Percentiles rank a stretch among this genome's conserved stretches.
Conservation (phyloP, 1,140 invertebrate genomes). For the Hirudo medicinalis region DNA sequence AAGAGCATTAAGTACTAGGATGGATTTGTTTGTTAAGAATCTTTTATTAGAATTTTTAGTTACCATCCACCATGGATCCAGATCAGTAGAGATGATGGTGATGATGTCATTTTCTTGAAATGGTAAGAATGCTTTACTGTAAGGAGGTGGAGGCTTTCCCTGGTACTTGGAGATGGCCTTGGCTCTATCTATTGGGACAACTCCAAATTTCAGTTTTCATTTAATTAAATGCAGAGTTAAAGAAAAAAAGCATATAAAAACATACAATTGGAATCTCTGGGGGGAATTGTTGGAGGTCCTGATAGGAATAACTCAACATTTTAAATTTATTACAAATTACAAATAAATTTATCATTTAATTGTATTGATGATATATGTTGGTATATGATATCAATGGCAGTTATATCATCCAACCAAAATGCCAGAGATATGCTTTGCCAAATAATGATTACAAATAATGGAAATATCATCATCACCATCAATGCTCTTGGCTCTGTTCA, state of each 20-base stretch:
- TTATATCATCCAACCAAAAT: too few species aligned
- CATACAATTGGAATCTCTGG: not conserved
- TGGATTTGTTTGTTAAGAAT: too few species aligned
- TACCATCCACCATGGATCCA: constrained; percentile 7
- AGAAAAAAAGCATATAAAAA: too few species aligned
- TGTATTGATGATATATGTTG: too few species aligned
- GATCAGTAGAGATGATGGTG: not conserved
- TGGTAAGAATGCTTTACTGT: not conserved
- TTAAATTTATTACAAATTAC: too few species aligned
- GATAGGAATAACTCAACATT: not conserved
- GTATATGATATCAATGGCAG: too few species aligned
- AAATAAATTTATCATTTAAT: too few species aligned
- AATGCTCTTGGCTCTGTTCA: constrained; percentile 28
- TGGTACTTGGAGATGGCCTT: constrained; percentile 1
- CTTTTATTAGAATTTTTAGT: too few species aligned
- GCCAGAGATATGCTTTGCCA: too few species aligned
- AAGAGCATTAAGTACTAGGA: too few species aligned
- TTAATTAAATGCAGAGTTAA: too few species aligned
- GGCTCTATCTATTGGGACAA: not conserved
- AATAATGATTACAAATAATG: not conserved
- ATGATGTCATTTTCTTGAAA: constrained; percentile 14
- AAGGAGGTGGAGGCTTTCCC: not conserved
- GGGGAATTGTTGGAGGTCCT: not conserved
- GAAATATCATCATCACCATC: constrained; percentile 23
- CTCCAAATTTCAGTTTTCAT: too few species aligned